These are phyloP conservation scores for Papilio polyxenes DNA, from an alignment of 1,140 invertebrate species.

Conservation along the genomic window DNA sequence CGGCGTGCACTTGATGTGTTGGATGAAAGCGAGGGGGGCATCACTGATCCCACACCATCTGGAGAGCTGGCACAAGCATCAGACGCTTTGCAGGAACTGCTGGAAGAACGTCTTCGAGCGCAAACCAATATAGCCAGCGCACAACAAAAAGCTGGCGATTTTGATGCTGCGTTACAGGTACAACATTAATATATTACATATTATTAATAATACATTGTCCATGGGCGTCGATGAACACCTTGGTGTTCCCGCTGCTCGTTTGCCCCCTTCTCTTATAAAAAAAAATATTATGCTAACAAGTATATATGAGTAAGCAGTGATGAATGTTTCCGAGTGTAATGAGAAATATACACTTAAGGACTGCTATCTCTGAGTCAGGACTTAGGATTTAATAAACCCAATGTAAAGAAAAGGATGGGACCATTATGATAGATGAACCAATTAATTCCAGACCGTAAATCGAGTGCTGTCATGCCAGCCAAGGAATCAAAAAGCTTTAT, in stretches of 20 bases:
- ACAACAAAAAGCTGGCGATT: conserved; percentile 92
- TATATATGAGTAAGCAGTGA: background rate
- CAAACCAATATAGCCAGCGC: conserved; percentile 95
- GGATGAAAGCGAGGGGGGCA: conserved; percentile 84
- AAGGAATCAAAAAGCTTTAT: conserved; percentile 93
- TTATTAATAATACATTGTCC: no score
- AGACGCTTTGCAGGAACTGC: conserved; percentile 72
- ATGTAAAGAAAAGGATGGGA: no score
- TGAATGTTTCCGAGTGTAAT: no score
- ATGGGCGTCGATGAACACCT: no score
- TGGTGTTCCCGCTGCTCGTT: no score
- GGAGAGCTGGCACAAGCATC: conserved; percentile 58
- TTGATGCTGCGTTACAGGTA: conserved; percentile 86
- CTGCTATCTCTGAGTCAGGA: no score
- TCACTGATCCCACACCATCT: conserved; percentile 65
- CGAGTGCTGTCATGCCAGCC: conserved; percentile 91
- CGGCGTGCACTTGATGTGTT: conserved; percentile 90
- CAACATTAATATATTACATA: background rate
- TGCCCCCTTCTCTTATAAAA: no score
- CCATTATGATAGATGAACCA: background rate
- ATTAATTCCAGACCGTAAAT: conserved; percentile 84
- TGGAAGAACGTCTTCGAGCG: conserved; percentile 90
- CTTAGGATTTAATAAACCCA: no score
- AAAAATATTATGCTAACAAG: background rate
- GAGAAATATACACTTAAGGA: no score